phyloP scores from a whole-genome alignment of 2,888 invertebrate genomes.

The Oxystoma pomonae region DNA sequence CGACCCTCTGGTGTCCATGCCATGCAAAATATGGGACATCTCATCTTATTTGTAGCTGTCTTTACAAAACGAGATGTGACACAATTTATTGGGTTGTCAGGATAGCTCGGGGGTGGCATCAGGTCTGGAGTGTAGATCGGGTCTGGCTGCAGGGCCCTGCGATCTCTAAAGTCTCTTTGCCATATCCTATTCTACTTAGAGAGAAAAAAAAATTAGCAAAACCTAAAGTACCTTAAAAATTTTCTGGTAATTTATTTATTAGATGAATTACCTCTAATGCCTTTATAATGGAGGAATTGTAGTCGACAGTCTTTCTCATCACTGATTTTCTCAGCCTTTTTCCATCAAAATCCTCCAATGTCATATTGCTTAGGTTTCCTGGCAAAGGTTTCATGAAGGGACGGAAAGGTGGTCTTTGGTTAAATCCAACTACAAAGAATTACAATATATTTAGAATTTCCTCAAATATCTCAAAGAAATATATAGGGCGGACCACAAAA shows the following conservation, averaged over 20 bases:
- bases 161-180: constrained; percentile 90
- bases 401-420: constrained; percentile 41
- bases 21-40: constrained; percentile 98
- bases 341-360: constrained; percentile 90
- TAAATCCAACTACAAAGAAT: constrained; percentile 26
- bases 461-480: too few relatives aligned
- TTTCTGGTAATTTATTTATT: too few relatives aligned
- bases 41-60: constrained; percentile 99
- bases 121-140: constrained; percentile 91
- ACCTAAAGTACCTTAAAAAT: too few relatives aligned
- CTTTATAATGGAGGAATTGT: constrained; percentile 91
- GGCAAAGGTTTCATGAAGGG: constrained; percentile 45
- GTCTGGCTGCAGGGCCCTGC: constrained; percentile 89
- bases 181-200: constrained; percentile 91
- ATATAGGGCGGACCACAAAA: too few relatives aligned
- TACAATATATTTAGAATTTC: too few relatives aligned
- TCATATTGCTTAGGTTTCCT: constrained; percentile 58
- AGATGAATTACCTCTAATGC: constrained; percentile 70
- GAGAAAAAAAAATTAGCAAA: too few relatives aligned
- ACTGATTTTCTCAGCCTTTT: constrained; percentile 93
- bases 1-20: constrained; percentile 99
- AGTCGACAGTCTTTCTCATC: constrained; percentile 97
- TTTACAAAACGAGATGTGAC: constrained; percentile 94
- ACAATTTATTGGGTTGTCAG: constrained; percentile 94
- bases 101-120: constrained; percentile 89